Percentiles rank a stretch among this genome's conserved stretches.
phyloP scores from a whole-genome alignment of 2,888 invertebrate species.

The Agonum fuliginosum region DNA sequence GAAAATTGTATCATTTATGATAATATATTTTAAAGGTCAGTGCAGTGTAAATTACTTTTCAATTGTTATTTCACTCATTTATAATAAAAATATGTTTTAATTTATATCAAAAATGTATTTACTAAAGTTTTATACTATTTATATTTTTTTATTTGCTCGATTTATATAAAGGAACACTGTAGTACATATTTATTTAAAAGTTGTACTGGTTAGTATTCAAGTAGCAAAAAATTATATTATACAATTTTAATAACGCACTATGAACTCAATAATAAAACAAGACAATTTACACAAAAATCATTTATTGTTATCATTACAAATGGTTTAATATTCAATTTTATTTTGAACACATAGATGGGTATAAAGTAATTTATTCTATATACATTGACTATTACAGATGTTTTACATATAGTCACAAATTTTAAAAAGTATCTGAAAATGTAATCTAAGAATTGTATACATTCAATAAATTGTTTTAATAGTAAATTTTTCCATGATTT shows the following conservation, averaged over 20 bases:
- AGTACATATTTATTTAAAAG: too few species aligned
- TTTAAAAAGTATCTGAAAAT: slow-evolving; percentile 15
- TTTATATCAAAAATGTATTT: too few species aligned
- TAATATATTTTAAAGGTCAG: not conserved
- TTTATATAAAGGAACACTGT: too few species aligned
- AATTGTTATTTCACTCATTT: too few species aligned
- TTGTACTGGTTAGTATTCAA: too few species aligned
- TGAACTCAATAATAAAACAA: slow-evolving; percentile 20
- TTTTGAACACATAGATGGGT: slow-evolving; percentile 59
- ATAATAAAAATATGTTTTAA: too few species aligned
- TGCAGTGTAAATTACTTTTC: too few species aligned
- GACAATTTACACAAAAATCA: slow-evolving; percentile 42
- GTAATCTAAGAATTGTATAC: slow-evolving; percentile 2
- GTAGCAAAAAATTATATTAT: too few species aligned
- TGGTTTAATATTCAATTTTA: slow-evolving; percentile 58
- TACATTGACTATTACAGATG: slow-evolving; percentile 46
- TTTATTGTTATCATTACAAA: slow-evolving; percentile 50
- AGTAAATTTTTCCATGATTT: not conserved
- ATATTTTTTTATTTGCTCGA: too few species aligned
- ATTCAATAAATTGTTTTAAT: not conserved
- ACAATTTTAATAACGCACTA: too few species aligned
- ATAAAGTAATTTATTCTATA: slow-evolving; percentile 51
- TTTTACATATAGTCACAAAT: slow-evolving; percentile 8
- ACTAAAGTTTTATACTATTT: too few species aligned
- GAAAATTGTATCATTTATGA: slow-evolving; percentile 81